Percentiles rank a stretch among this genome's conserved stretches.
phyloP scores from a whole-genome alignment of 2,888 invertebrate species.

The Lottia gigantea region DNA sequence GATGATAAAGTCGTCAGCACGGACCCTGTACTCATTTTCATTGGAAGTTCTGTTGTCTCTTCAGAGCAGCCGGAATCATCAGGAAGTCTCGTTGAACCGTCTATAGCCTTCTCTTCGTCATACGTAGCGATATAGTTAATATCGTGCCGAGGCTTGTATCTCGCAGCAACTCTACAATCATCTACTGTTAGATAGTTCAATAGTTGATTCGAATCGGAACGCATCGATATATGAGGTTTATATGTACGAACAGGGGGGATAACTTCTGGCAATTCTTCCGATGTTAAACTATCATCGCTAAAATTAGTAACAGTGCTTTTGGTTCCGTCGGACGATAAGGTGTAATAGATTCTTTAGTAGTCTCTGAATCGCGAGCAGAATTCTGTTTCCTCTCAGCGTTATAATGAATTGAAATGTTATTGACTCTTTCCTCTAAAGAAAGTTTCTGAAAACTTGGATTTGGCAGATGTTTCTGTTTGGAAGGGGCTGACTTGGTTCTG shows the following conservation, averaged over 20 bases:
- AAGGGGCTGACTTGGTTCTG: constrained; percentile 30
- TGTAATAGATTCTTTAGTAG: not conserved
- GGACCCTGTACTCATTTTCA: constrained; percentile 17
- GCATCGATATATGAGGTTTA: constrained; percentile 32
- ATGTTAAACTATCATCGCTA: not conserved
- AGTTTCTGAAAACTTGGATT: constrained; percentile 32
- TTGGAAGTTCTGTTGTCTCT: constrained; percentile 11
- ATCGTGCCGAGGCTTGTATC: constrained; percentile 34
- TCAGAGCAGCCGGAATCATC: not conserved
- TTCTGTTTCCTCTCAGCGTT: constrained; percentile 6
- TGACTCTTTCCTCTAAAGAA: constrained; percentile 21
- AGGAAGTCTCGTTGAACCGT: not conserved
- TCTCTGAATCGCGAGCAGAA: not conserved
- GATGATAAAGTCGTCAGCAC: constrained; percentile 12
- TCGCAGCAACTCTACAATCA: constrained; percentile 49
- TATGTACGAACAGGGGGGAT: not conserved
- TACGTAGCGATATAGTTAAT: constrained; percentile 14
- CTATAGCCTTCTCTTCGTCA: constrained; percentile 23
- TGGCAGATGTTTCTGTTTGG: constrained; percentile 34
- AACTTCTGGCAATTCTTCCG: not conserved
- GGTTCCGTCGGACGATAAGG: not conserved
- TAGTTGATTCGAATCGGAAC: constrained; percentile 49
- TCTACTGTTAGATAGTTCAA: constrained; percentile 54
- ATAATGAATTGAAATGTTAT: constrained; percentile 31
- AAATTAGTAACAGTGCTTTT: not conserved